phyloP scores from a whole-genome alignment of 2,888 invertebrate genomes.

The Zygogramma bicolorata region DNA sequence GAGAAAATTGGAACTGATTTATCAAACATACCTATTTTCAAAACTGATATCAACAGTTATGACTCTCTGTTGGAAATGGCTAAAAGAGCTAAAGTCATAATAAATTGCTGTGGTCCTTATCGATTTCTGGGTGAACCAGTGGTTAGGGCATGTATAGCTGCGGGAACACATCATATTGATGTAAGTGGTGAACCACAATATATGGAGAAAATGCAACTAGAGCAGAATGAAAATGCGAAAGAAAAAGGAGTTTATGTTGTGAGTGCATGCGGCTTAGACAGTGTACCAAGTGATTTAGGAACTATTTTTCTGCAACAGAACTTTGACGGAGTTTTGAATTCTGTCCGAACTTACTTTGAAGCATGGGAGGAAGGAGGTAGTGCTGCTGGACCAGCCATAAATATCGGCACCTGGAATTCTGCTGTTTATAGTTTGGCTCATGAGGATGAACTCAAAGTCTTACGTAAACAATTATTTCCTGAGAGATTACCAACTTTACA shows the following conservation, averaged over 20 bases:
- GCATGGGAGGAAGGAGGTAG: slow-evolving; percentile 59
- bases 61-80: slow-evolving; percentile 86
- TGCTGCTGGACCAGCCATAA: slow-evolving; percentile 70
- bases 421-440: slow-evolving; percentile 82
- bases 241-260: slow-evolving; percentile 85
- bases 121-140: slow-evolving; percentile 88
- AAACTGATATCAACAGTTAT: slow-evolving; percentile 83
- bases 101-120: slow-evolving; percentile 95
- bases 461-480: slow-evolving; percentile 76
- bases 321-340: slow-evolving; percentile 85
- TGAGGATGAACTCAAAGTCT: slow-evolving; percentile 71
- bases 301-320: slow-evolving; percentile 81
- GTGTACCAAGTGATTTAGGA: slow-evolving; percentile 91
- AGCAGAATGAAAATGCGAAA: slow-evolving; percentile 80
- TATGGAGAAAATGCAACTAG: slow-evolving; percentile 72
- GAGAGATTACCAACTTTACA: slow-evolving; percentile 73
- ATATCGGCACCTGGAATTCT: slow-evolving; percentile 95
- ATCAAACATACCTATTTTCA: slow-evolving; percentile 45
- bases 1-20: slow-evolving; percentile 59
- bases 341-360: slow-evolving; percentile 78
- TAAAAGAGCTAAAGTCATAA: slow-evolving; percentile 78
- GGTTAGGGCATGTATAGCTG: slow-evolving; percentile 84
- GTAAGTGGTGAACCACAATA: slow-evolving; percentile 90
- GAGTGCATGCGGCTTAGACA: slow-evolving; percentile 94
- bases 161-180: slow-evolving; percentile 89